Evolutionary conservation across 2,113 vertebrate species (phyloP).

Genomic region (Heterotilapia buettikoferi): DNA sequence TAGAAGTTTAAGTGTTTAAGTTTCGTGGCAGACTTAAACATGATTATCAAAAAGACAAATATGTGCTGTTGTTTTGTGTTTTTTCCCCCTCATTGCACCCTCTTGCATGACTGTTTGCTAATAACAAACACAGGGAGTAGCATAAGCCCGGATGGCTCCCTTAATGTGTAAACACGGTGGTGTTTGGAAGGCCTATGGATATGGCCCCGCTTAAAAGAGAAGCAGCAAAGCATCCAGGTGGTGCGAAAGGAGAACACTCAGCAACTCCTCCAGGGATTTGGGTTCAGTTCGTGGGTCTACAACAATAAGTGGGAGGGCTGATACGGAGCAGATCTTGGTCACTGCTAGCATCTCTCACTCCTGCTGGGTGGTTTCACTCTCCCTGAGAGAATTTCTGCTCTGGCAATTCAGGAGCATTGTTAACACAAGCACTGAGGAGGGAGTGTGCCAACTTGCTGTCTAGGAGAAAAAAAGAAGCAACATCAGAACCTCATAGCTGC

Average conservation of each 20-base stretch:
- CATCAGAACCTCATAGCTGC: not conserved
- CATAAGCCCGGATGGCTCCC: not conserved
- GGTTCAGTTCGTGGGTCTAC: not conserved
- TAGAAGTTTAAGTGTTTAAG: constrained; percentile 28
- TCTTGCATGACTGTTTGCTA: not conserved
- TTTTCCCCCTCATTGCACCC: not conserved
- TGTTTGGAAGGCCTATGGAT: constrained; percentile 6
- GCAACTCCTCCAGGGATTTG: not conserved
- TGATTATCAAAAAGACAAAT: constrained; percentile 53
- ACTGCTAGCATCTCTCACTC: not conserved
- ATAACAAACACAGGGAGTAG: constrained; percentile 18
- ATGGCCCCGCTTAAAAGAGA: constrained; percentile 18
- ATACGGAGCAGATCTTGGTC: not conserved
- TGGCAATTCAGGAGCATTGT: not conserved
- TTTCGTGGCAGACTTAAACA: constrained; percentile 29
- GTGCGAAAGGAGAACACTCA: not conserved
- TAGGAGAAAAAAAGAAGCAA: not conserved
- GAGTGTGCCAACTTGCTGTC: not conserved
- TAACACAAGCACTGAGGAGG: not conserved
- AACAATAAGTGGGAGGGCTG: constrained; percentile 11
- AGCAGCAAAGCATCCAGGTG: not conserved
- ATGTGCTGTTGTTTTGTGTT: not conserved
- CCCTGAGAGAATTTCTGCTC: not conserved
- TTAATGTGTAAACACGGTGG: not conserved
- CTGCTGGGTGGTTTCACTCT: not conserved